Base-by-base conservation (phyloP, 2,888 invertebrate species). In the Pristionchus fissidentatus region DNA sequence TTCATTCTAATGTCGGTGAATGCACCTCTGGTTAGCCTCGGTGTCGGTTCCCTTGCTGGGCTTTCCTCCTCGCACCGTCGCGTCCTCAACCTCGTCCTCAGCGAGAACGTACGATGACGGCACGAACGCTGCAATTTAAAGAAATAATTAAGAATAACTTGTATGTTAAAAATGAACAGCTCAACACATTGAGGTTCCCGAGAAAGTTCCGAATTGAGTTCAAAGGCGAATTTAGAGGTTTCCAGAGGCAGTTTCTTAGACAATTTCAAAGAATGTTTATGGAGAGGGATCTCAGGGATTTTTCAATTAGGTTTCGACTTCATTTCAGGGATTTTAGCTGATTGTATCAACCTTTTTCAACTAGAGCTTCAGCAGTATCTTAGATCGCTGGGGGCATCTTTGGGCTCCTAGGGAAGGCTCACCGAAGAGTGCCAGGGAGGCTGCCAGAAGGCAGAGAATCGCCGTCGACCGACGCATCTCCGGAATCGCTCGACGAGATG, bases 21-120 rank as follows among this genome's bases (percentile, higher is more conserved):
- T 32, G 57, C 46, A 94, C 94, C 93, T 93, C 92, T 95, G 93
- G 60, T 97, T 95, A 7, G 95, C 95, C 93, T 97, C 97, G 93
- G 96, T 96, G 94, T 98, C 98, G 29, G 97, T 98, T 93, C 96
- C 95, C 87, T 96, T 80, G 35, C 43, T 29, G 26, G 80, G n/a
- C 32, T 62, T 81, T 57, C 62, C 62, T 46, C 60, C 80, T 13
- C 22, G 4, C 22, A 46, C n/a, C 4, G 35, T 62, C n/a, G 85
- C 84, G 15, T 86, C 88, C 29, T 91, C 92, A 49, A 88, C 87
- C 55, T 87, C 90, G 84, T 91, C 92, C 77, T 91, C 90, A 35
- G 87, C 87, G 46, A 77, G 60, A 26, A 70, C 85, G 43, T 46
- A 43, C 10, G 26, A 29, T 43, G 84, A 78, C 3, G 84, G 84